Percentiles rank a stretch among this genome's conserved stretches.
Evolutionary conservation across 2,113 vertebrate species (phyloP).

Genomic region (Acrocephalus kingi): DNA sequence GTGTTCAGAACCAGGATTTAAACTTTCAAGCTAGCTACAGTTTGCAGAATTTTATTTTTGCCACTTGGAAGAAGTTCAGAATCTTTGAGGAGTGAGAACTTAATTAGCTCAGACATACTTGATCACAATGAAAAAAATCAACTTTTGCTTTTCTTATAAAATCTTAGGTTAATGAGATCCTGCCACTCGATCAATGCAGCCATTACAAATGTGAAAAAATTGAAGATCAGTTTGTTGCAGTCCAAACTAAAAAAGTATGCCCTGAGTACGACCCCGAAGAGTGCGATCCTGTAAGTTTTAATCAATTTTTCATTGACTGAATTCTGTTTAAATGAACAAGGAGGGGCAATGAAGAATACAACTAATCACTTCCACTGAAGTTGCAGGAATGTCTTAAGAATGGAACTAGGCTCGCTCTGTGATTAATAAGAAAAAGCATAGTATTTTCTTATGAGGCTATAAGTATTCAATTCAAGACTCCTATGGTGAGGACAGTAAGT

Average conservation of each 20-base stretch:
- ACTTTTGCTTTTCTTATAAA: neutral
- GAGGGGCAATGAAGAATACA: neutral
- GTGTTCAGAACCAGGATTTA: neutral
- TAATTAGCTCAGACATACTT: neutral
- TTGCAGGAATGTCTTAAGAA: neutral
- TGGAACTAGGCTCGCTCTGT: neutral
- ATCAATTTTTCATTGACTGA: neutral
- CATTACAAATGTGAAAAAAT: slow-evolving; percentile 77
- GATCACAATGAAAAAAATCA: neutral
- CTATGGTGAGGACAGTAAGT: neutral
- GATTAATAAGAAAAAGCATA: neutral
- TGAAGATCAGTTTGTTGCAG: slow-evolving; percentile 47
- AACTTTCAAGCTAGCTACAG: neutral
- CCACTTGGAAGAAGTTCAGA: neutral
- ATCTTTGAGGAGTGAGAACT: neutral
- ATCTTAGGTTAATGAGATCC: slow-evolving; percentile 74
- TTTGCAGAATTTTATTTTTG: neutral
- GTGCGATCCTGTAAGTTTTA: slow-evolving; percentile 80
- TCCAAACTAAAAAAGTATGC: slow-evolving; percentile 66
- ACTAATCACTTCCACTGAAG: neutral
- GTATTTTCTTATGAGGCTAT: neutral
- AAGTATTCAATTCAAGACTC: neutral
- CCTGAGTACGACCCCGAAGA: slow-evolving; percentile 63
- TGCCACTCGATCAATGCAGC: slow-evolving; percentile 76
- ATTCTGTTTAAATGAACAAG: neutral